Evolutionary conservation across 2,888 invertebrate species (phyloP).

Genomic region (Microplitis deprimator): DNA sequence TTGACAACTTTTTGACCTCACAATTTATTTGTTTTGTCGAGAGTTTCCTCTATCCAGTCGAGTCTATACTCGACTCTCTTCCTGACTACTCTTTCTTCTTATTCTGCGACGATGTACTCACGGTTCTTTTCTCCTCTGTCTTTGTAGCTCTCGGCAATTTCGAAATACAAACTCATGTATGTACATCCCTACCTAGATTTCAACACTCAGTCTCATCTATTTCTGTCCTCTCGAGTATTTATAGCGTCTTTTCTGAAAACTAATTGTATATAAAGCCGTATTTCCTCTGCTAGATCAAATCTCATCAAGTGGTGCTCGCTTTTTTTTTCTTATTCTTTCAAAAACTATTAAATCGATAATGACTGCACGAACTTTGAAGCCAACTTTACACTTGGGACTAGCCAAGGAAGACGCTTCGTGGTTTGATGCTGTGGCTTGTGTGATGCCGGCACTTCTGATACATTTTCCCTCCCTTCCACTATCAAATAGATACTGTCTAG

Average conservation of each 20-base stretch:
- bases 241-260: neutral
- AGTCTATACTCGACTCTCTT: slow-evolving; percentile 5
- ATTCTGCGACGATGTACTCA: too few relatives aligned
- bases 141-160: slow-evolving; percentile 15
- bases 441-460: slow-evolving; percentile 45
- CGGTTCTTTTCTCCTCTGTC: neutral
- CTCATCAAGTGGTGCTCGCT: too few relatives aligned
- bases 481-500: slow-evolving; percentile 27
- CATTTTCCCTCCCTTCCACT: slow-evolving; percentile 31
- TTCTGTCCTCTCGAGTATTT: neutral
- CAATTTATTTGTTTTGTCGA: slow-evolving; percentile 52
- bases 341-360: slow-evolving; percentile 18
- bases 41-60: neutral
- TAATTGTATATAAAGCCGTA: neutral
- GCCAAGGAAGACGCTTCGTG: too few relatives aligned
- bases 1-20: slow-evolving; percentile 49
- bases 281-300: too few relatives aligned
- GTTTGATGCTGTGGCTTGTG: too few relatives aligned
- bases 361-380: neutral
- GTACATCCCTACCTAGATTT: slow-evolving; percentile 3
- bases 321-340: too few relatives aligned
- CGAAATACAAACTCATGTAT: neutral
- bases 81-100: too few relatives aligned
- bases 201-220: neutral
- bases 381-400: neutral